phyloP scores from a whole-genome alignment of 2,888 invertebrate species.

The Blera fallax region DNA sequence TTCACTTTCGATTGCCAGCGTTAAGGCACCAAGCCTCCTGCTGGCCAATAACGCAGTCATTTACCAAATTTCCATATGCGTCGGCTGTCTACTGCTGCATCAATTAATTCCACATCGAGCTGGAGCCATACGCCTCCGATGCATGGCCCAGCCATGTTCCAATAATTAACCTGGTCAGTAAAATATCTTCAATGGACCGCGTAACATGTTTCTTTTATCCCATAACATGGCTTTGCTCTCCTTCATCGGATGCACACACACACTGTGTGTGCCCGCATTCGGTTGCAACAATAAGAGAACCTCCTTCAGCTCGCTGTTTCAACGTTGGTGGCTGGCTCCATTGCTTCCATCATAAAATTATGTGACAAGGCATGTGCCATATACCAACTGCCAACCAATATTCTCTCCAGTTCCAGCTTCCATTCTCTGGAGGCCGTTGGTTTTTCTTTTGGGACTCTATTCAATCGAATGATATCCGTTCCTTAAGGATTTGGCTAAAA shows the following conservation, averaged over 20 bases:
- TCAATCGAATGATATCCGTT: conserved; percentile 42
- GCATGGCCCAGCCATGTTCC: conserved; percentile 28
- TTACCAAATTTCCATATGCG: conserved; percentile 58
- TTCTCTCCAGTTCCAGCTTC: not conserved
- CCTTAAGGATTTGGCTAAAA: conserved; percentile 4
- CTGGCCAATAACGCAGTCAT: conserved; percentile 36
- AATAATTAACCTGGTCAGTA: conserved; percentile 61
- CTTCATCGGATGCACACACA: conserved; percentile 1
- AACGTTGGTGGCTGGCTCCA: conserved; percentile 60
- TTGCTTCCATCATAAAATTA: conserved; percentile 23
- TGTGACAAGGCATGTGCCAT: conserved; percentile 34
- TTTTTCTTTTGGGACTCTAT: not conserved
- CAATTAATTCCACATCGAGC: conserved; percentile 42
- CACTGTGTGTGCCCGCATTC: not conserved
- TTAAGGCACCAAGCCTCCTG: conserved; percentile 23
- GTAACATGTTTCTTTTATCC: conserved; percentile 30
- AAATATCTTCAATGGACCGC: conserved; percentile 60
- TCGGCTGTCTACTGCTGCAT: not conserved
- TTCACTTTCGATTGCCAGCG: conserved; percentile 64
- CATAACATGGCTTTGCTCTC: not conserved
- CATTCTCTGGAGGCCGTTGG: not conserved
- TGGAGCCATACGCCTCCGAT: conserved; percentile 17
- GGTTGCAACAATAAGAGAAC: not conserved
- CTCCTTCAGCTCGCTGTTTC: conserved; percentile 8
- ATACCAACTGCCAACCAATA: not conserved